Base-by-base conservation (phyloP, 2,113 vertebrate species). In the Epinephelus cyanopodus region DNA sequence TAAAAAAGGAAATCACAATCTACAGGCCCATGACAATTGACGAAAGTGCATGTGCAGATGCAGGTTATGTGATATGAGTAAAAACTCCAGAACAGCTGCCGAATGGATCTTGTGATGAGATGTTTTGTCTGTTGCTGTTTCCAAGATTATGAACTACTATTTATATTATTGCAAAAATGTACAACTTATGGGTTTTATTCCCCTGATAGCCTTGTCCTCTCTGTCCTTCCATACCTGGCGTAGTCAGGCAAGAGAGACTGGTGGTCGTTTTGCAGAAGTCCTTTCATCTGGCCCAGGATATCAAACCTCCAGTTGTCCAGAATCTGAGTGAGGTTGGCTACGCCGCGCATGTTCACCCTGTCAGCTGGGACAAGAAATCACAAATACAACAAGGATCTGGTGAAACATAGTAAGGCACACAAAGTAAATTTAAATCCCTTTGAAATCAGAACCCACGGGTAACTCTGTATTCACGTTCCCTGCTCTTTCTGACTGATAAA, bases 261-360 rank as follows among this genome's bases (percentile, higher is more conserved):
- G 89, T 95, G 94, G 87, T 96, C 95, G 3, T 95, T 95, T 89
- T 93, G 92, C 87, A 96, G 91, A 21, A 95, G 82, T 19, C 85
- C 87, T 60, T 53, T 95, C 90, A 96, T 94, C 89, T 96, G 89
- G 79, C 0, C 93, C 81, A 96, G 68, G 87, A 96, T 96, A 89
- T 95, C 95, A 15, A 94, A 96, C 85, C 92, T 94, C 96, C 96
- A 96, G 92, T 96, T 93, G 87, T 96, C 96, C 85, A 96, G 88
- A 27, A 96, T 83, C 83, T 96, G 86, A 15, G 96, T 96, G 64
- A 96, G 89, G 89, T 96, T 96, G 78, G 95, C 89, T 57, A 96
- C 95, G 6, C 90, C 88, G 0, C 93, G 81, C 93, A 95, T 94
- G 90, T 75, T 96, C 63, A 96, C 95, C 83, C 65, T 94, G 50